A percentile compares a stretch with the other conserved stretches of the same genome.
phyloP scores from a whole-genome alignment of 2,113 vertebrate species.

The Fregetta grallaria region DNA sequence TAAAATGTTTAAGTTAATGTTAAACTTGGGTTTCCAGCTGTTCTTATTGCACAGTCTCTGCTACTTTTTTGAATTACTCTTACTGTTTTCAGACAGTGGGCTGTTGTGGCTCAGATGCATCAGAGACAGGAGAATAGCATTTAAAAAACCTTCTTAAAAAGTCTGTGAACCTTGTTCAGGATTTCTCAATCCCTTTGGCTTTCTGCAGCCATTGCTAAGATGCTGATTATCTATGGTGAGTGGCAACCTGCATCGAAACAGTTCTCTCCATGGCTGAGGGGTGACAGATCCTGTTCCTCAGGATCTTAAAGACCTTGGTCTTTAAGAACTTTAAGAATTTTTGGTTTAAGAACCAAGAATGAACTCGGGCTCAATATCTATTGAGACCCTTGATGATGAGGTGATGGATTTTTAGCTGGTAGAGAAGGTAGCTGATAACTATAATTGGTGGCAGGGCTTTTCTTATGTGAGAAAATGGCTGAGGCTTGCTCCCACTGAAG shows the following conservation, averaged over 20 bases:
- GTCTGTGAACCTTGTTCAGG: neutral
- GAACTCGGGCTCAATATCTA: rapidly evolving
- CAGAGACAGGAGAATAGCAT: neutral
- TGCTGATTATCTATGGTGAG: neutral
- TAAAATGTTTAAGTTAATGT: neutral
- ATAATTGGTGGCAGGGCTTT: neutral
- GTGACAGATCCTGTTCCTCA: neutral
- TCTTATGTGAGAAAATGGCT: neutral
- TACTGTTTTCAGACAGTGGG: neutral
- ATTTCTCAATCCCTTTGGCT: neutral
- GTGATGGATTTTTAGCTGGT: neutral
- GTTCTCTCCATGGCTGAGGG: rapidly evolving
- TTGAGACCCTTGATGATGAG: neutral
- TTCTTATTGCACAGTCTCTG: neutral
- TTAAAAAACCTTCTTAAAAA: neutral
- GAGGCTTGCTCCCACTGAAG: neutral
- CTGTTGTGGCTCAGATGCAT: neutral
- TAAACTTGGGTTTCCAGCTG: neutral
- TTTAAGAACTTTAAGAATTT: too few relatives aligned
- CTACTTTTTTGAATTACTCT: neutral
- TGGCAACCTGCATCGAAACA: neutral
- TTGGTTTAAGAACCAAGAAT: neutral
- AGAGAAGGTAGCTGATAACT: neutral
- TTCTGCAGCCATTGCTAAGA: neutral
- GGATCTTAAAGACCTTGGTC: neutral